Base-by-base conservation (phyloP, 2,888 invertebrate genomes). In the Teleiodes luculella region DNA sequence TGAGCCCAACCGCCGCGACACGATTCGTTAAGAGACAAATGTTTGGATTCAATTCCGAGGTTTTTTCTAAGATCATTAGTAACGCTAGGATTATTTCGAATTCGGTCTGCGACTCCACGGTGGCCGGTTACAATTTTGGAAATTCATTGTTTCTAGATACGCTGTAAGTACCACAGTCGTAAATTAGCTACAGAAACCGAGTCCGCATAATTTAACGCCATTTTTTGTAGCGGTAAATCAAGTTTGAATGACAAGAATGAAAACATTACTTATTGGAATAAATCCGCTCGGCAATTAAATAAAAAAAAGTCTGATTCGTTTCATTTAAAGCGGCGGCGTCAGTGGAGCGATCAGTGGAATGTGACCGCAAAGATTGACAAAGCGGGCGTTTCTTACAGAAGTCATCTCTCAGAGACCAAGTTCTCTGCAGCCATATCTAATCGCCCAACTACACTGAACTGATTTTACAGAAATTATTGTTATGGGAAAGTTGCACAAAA, bases 21-120 rank as follows among this genome's bases (percentile, higher is more conserved):
- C 87, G 88, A 87, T 87, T 87, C 87, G 88, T 89, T 89, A 88
- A 69, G 86, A 89, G 86, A 88, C 88, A 89, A 89, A 88, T 87
- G 88, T 87, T 87, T 86, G 80, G 78, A 87, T 87, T 88, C 88
- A 88, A 86, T 88, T 86, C 83, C 80, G 72, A 76, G 69, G 83
- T 86, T 24, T 86, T 87, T 85, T 77, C 62, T 62, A 56, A 45
- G 61, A 70, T 82, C 78, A 86, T 89, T 87, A 86, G 89, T 85
- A 74, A 83, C 81, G 86, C 82, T 79, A 71, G 77, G 75, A 81
- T 83, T 81, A 81, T 76, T 73, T 70, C 78, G 74, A 72, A 70
- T 79, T 83, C 70, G 74, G 70, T 74, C 68, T 79, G 69, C 72
- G 70, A 76, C 70, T 76, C 67, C 67, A 73, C 83, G 79, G 80